Percentiles rank a stretch among this genome's conserved stretches.
These are phyloP conservation scores for Chelonus insularis DNA, from an alignment of 1,140 invertebrate species.

Conservation along the genomic window DNA sequence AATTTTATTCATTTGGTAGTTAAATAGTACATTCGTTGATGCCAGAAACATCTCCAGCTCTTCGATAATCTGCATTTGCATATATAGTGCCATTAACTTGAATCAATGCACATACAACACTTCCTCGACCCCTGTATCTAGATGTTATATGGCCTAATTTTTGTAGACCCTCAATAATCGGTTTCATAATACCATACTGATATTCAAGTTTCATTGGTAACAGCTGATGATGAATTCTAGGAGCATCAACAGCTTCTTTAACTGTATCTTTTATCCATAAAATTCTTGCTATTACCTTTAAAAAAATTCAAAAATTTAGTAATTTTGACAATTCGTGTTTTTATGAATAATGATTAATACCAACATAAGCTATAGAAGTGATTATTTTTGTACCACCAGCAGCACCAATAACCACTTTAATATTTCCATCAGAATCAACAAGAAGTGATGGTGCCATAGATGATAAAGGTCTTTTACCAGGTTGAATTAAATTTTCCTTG, in stretches of 20 bases:
- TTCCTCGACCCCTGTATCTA: constrained; percentile 63
- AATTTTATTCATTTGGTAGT: too few species aligned
- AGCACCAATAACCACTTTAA: constrained; percentile 81
- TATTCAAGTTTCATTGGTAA: constrained; percentile 80
- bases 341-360: too few species aligned
- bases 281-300: constrained; percentile 75
- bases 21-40: constrained; percentile 52
- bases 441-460: constrained; percentile 91
- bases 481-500: constrained; percentile 75
- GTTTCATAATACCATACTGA: constrained; percentile 76
- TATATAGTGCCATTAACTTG: constrained; percentile 67
- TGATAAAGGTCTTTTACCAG: constrained; percentile 85
- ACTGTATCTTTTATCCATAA: constrained; percentile 85
- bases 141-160: constrained; percentile 69
- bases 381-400: constrained; percentile 93
- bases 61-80: constrained; percentile 81
- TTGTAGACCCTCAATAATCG: constrained; percentile 68
- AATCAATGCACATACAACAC: constrained; percentile 72
- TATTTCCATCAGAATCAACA: constrained; percentile 71
- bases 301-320: background rate
- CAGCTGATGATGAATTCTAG: constrained; percentile 91
- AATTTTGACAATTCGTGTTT: background rate
- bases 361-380: constrained; percentile 79
- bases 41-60: constrained; percentile 78
- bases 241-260: constrained; percentile 84